Conservation (phyloP, 2,888 invertebrate species). For the Clunio marinus region DNA sequence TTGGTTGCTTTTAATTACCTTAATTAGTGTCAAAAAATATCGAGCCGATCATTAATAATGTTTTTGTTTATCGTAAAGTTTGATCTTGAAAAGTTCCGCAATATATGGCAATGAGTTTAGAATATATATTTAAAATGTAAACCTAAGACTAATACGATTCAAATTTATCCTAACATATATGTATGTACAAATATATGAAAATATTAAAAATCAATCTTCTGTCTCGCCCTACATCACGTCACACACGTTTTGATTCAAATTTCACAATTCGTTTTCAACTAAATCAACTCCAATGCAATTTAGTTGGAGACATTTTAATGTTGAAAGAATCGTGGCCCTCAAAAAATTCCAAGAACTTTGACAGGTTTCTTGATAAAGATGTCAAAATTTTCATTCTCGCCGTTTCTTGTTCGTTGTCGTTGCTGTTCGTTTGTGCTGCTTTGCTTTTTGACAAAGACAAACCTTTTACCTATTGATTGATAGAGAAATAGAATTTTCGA, state of each 20-base stretch:
- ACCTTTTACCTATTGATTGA: conserved; percentile 1
- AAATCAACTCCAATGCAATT: too few species aligned
- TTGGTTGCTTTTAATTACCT: conserved; percentile 34
- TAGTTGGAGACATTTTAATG: too few species aligned
- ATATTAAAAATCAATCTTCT: too few species aligned
- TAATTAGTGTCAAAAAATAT: conserved; percentile 38
- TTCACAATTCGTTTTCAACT: too few species aligned
- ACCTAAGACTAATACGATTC: too few species aligned
- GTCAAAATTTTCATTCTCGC: conserved; percentile 30
- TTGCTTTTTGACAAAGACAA: neutral
- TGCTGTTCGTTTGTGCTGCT: neutral
- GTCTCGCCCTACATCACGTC: too few species aligned
- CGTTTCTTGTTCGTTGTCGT: neutral
- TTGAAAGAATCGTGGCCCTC: neutral
- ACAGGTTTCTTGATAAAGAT: conserved; percentile 38
- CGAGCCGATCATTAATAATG: conserved; percentile 27
- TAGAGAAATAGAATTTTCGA: neutral
- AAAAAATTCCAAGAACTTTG: conserved; percentile 32
- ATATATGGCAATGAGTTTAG: too few species aligned
- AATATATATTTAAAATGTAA: too few species aligned
- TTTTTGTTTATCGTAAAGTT: neutral
- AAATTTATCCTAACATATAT: too few species aligned
- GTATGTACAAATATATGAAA: too few species aligned
- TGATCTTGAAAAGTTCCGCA: too few species aligned
- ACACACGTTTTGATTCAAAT: too few species aligned